Base-by-base conservation (phyloP, 2,113 vertebrate genomes). In the Aythya baeri region DNA sequence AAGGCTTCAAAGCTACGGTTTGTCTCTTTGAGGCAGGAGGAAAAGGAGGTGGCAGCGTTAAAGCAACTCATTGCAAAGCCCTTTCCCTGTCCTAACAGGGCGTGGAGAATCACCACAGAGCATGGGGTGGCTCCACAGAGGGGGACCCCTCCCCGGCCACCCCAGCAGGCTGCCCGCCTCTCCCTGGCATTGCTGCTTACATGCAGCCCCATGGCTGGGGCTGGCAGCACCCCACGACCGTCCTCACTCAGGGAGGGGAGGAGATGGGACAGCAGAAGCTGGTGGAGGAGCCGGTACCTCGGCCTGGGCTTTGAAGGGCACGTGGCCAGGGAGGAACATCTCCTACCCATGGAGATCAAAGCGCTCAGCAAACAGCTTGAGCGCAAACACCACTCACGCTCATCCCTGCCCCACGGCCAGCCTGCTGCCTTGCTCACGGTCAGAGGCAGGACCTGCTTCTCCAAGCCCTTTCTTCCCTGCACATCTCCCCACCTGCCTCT, bases 1-100 rank as follows among this genome's bases (percentile, higher is more conserved):
- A 95, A 96, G 80, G 62, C 85, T 96, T 97, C 83, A 95, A 93
- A 96, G 92, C 76, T 86, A 74, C 86, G 43, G 43, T 83, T 90
- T 91, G 26, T 83, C 49, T 88, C 95, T 94, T 95, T 93, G 88
- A 96, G 91, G 57, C 20, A 9, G 41, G 25, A 84, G 78, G 82
- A 91, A 91, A 86, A 77, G 58, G 61, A 92, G 61, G 49, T 73
- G 23, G 75, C 79, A 96, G 38, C 3, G 0, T 54, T 90, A 83
- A 91, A 93, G 38, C 38, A 91, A 83, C 57, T 74, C 61, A 63
- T 66, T 43, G 29, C 70, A 74, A 88, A 88, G 22, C 31, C 27
- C 46, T 96, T 73, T 85, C 50, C 78, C 44, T 86, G 18, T 55
- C 71, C 59, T 93, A 34, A 74, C 17, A 29, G 31, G 10, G 41